Percentiles rank a stretch among this genome's conserved stretches.
These are phyloP conservation scores for Anguilla anguilla DNA, from an alignment of 2,797 vertebrate species.

Conservation along the genomic window DNA sequence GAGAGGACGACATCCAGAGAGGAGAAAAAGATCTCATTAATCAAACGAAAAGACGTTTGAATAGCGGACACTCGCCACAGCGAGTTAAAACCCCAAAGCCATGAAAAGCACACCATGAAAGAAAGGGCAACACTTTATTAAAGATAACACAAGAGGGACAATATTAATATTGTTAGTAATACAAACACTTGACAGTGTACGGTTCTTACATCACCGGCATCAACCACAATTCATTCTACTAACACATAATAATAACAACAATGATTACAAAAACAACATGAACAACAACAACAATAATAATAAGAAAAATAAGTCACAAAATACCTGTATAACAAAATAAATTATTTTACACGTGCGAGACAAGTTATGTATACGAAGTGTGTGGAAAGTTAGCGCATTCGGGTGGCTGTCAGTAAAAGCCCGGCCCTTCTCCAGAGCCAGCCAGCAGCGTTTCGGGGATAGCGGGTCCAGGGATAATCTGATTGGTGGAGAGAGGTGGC, in stretches of 20 bases:
- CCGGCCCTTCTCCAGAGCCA: constrained; percentile 18
- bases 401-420: not conserved
- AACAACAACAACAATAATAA: not conserved
- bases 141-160: not conserved
- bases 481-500: constrained; percentile 45
- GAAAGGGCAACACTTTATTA: not conserved
- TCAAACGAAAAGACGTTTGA: constrained; percentile 16
- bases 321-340: not conserved
- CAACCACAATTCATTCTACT: not conserved
- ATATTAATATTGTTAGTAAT: not conserved
- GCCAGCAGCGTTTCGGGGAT: constrained; percentile 33
- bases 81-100: not conserved
- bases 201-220: not conserved
- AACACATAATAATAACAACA: not conserved
- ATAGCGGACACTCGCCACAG: not conserved
- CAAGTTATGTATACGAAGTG: not conserved
- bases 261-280: not conserved
- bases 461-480: constrained; percentile 26
- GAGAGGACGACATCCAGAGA: not conserved
- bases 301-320: not conserved
- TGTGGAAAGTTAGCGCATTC: not conserved
- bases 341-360: not conserved
- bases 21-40: constrained; percentile 7
- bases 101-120: constrained; percentile 1
- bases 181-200: not conserved